Percentiles rank a stretch among this genome's conserved stretches.
Evolutionary conservation across 1,140 invertebrate genomes (phyloP).

Genomic region (Diplogasteroides magnus): DNA sequence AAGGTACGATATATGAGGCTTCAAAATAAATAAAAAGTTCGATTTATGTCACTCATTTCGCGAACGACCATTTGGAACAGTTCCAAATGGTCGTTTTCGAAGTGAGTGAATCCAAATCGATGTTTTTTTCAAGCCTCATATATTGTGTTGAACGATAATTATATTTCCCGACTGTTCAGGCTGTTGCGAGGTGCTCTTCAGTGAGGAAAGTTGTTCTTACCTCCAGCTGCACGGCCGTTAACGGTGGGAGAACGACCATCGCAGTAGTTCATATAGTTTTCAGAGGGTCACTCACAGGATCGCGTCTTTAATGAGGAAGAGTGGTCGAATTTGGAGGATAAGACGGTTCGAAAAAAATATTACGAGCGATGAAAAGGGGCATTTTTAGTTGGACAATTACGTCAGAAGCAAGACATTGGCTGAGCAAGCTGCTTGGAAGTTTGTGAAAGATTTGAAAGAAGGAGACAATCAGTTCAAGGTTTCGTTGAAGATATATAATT

Average conservation of each 20-base stretch:
- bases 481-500: slow-evolving; percentile 5
- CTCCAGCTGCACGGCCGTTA: slow-evolving; percentile 61
- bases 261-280: slow-evolving; percentile 10
- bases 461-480: slow-evolving; percentile 4
- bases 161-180: too few species aligned
- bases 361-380: too few species aligned
- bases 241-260: slow-evolving; percentile 50
- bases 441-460: slow-evolving; percentile 41
- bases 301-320: slow-evolving; percentile 60
- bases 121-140: too few species aligned
- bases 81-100: too few species aligned
- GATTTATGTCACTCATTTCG: too few species aligned
- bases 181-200: slow-evolving; percentile 57
- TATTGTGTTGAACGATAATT: too few species aligned
- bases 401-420: slow-evolving; percentile 62
- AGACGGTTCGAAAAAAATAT: not conserved
- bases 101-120: too few species aligned
- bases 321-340: slow-evolving; percentile 59
- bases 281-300: slow-evolving; percentile 52
- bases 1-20: slow-evolving; percentile 42
- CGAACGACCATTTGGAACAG: too few species aligned
- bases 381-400: slow-evolving; percentile 58
- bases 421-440: slow-evolving; percentile 64
- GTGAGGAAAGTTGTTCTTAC: slow-evolving; percentile 64
- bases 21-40: too few species aligned